Percentiles rank a stretch among this genome's conserved stretches.
Evolutionary conservation across 2,888 invertebrate species (phyloP).

Genomic region (Noctua janthina): DNA sequence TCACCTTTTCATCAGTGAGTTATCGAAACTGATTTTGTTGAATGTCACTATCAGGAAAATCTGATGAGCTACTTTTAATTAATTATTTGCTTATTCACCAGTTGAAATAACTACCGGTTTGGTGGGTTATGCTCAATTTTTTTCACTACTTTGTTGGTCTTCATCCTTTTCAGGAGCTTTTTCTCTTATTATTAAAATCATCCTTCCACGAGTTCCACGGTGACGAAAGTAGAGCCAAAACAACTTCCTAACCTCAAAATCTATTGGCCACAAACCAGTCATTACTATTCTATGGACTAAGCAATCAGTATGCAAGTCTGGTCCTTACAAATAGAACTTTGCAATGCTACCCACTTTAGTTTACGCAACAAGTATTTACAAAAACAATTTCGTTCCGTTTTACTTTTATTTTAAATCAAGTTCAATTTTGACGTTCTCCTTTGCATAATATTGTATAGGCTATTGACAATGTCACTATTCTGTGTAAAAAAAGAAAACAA

Average conservation of each 20-base stretch:
- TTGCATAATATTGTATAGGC: constrained; percentile 20
- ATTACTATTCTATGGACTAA: constrained; percentile 45
- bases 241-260: constrained; percentile 41
- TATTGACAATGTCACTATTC: constrained; percentile 28
- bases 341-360: constrained; percentile 50
- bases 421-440: constrained; percentile 29
- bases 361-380: constrained; percentile 59
- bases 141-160: neutral
- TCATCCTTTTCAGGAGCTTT: neutral
- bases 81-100: neutral
- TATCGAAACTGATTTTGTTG: neutral
- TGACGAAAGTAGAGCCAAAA: neutral
- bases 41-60: neutral
- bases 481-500: constrained; percentile 34
- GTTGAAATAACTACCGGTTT: neutral
- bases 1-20: neutral
- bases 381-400: constrained; percentile 42
- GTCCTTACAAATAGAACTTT: constrained; percentile 34
- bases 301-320: constrained; percentile 54
- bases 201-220: neutral
- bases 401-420: constrained; percentile 43
- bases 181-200: neutral
- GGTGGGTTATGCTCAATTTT: neutral
- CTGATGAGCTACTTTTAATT: neutral
- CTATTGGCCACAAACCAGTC: constrained; percentile 15